Conservation (phyloP, 2,888 invertebrate genomes). For the Muschampia plurimacula region DNA sequence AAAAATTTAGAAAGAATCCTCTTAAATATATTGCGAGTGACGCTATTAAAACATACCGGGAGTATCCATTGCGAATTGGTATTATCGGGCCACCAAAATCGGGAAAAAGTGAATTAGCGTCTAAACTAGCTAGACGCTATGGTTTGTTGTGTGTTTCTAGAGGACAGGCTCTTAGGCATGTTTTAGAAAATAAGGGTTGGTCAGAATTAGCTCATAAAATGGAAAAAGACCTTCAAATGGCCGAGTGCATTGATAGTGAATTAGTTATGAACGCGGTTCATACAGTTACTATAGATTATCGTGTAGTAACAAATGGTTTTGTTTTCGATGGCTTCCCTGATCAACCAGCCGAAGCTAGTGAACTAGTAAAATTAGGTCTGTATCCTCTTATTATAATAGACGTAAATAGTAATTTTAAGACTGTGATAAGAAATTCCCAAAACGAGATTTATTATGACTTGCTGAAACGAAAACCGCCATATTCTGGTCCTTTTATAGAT, state of each 20-base stretch:
- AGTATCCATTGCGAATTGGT: constrained; percentile 82
- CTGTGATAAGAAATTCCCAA: constrained; percentile 69
- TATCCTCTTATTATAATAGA: constrained; percentile 86
- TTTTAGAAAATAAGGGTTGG: constrained; percentile 79
- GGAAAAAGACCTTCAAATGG: constrained; percentile 64
- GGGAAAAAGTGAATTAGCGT: constrained; percentile 86
- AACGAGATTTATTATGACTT: constrained; percentile 65
- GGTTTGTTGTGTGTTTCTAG: constrained; percentile 84
- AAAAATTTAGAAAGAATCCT: constrained; percentile 84
- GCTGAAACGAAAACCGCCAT: constrained; percentile 65
- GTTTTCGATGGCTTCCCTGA: constrained; percentile 88
- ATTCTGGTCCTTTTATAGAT: constrained; percentile 68
- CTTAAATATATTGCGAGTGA: constrained; percentile 80
- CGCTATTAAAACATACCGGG: constrained; percentile 70
- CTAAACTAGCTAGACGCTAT: constrained; percentile 81
- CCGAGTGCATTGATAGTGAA: constrained; percentile 72
- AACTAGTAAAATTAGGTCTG: constrained; percentile 79
- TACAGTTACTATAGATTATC: constrained; percentile 77
- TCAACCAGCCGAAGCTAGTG: constrained; percentile 75
- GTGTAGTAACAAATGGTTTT: constrained; percentile 83
- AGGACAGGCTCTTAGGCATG: constrained; percentile 81
- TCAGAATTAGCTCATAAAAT: constrained; percentile 78
- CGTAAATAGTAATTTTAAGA: constrained; percentile 66
- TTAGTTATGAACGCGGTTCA: constrained; percentile 82
- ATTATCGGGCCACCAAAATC: constrained; percentile 87